These are phyloP conservation scores for Keiferia lycopersicella DNA, from an alignment of 2,888 invertebrate genomes.

Conservation along the genomic window DNA sequence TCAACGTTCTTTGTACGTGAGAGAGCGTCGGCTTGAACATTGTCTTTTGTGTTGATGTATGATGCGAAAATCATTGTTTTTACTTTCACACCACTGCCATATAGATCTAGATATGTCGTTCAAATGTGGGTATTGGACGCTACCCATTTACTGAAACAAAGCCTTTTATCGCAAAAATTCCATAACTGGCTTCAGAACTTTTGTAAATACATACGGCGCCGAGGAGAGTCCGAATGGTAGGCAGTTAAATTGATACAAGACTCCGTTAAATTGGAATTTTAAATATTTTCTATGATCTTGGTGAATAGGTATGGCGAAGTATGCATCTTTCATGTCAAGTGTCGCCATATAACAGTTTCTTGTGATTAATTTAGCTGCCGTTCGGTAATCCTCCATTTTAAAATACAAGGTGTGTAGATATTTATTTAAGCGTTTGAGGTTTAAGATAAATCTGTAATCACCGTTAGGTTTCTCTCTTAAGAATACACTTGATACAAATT, in stretches of 20 bases:
- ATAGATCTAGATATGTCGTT: too few species aligned
- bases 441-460: constrained; percentile 31
- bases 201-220: constrained; percentile 33
- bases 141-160: too few species aligned
- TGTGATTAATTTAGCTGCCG: constrained; percentile 28
- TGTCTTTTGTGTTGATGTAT: too few species aligned
- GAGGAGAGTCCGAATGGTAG: constrained; percentile 34
- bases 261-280: constrained; percentile 24
- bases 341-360: constrained; percentile 28
- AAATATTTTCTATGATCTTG: constrained; percentile 28
- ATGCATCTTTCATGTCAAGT: constrained; percentile 19
- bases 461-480: constrained; percentile 32
- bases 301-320: neutral
- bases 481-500: constrained; percentile 30
- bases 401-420: constrained; percentile 31
- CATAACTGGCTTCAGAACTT: constrained; percentile 20
- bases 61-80: too few species aligned
- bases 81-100: too few species aligned
- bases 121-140: too few species aligned
- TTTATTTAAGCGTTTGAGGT: constrained; percentile 33
- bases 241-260: constrained; percentile 33
- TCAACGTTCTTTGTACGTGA: too few species aligned
- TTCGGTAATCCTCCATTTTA: constrained; percentile 35
- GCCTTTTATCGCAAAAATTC: constrained; percentile 27
- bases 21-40: too few species aligned